phyloP scores from a whole-genome alignment of 1,140 invertebrate genomes.

The Lasioglossum baleicum region DNA sequence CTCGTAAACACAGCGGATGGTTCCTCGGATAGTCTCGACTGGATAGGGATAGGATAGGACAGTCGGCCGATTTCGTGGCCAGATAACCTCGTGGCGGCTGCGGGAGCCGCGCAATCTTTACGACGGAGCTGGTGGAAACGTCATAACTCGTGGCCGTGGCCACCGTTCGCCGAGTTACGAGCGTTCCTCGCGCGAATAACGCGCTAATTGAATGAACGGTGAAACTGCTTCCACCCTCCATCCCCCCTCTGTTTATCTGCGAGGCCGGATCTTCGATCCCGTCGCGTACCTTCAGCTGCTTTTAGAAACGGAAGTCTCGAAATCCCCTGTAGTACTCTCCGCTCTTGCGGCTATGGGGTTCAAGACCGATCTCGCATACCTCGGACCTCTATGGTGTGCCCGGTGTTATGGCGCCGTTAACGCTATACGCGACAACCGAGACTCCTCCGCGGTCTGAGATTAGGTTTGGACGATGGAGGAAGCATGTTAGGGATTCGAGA shows the following conservation, averaged over 20 bases:
- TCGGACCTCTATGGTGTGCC: too few species aligned
- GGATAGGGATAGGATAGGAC: conserved; percentile 29
- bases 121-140: conserved; percentile 39
- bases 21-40: conserved; percentile 34
- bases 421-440: neutral
- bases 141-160: conserved; percentile 54
- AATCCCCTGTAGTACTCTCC: neutral
- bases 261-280: conserved; percentile 4
- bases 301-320: conserved; percentile 17
- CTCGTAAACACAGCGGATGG: conserved; percentile 57
- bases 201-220: conserved; percentile 43
- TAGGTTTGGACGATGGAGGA: too few species aligned
- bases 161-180: conserved; percentile 52
- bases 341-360: too few species aligned
- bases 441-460: too few species aligned
- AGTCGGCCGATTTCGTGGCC: conserved; percentile 50
- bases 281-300: neutral
- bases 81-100: conserved; percentile 26
- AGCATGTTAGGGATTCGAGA: too few species aligned
- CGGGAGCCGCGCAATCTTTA: conserved; percentile 42
- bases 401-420: conserved; percentile 9
- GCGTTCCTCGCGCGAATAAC: conserved; percentile 22
- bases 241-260: conserved; percentile 3
- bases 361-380: too few species aligned
- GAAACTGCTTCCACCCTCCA: neutral